phyloP scores from a whole-genome alignment of 1,140 invertebrate genomes.

The Metaphire vulgaris region DNA sequence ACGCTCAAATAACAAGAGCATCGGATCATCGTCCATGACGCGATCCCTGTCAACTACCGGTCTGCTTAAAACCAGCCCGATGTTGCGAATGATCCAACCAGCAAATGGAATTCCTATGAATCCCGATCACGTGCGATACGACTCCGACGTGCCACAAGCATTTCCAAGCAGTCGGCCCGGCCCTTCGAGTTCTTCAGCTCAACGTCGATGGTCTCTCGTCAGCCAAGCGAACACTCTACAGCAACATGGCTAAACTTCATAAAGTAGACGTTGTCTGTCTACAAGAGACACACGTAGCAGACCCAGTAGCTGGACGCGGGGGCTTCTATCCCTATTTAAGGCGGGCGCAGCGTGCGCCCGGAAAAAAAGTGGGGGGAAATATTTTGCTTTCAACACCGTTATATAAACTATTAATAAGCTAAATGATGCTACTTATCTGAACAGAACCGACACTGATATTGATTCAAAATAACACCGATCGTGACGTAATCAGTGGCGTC shows the following conservation, averaged over 20 bases:
- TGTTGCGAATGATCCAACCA: not conserved
- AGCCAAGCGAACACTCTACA: not conserved
- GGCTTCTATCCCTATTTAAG: no score
- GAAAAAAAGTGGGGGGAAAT: no score
- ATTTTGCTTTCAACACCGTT: no score
- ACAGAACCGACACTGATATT: no score
- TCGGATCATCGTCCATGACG: not conserved
- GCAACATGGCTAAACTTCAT: not conserved
- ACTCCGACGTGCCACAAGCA: not conserved
- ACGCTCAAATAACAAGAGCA: not conserved
- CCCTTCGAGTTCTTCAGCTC: not conserved
- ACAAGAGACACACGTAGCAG: not conserved
- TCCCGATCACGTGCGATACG: not conserved
- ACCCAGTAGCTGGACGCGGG: not conserved
- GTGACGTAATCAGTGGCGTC: no score
- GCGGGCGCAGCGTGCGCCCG: no score
- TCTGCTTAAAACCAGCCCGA: not conserved
- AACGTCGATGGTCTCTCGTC: not conserved
- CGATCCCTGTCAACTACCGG: not conserved
- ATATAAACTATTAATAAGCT: no score
- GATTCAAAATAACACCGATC: no score
- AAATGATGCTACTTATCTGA: no score
- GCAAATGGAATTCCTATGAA: not conserved
- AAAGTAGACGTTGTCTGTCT: not conserved
- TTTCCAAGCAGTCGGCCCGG: not conserved